Conservation (phyloP, 2,888 invertebrate species). For the Resseliella maxima region DNA sequence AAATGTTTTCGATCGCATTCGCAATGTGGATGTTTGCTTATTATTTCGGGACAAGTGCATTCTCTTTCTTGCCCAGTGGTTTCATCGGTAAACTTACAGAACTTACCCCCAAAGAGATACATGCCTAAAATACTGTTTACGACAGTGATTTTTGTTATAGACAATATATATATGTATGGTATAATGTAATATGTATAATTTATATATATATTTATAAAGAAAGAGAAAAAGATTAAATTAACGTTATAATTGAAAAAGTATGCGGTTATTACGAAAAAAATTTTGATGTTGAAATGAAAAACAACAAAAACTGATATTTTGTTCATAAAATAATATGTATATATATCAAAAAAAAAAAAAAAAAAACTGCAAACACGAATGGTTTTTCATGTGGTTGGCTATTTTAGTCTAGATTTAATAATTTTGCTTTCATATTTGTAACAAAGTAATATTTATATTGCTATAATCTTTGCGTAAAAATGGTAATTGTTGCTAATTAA, state of each 20-base stretch:
- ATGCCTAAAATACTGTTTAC: conserved; percentile 75
- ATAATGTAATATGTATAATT: conserved; percentile 60
- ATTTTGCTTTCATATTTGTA: not conserved
- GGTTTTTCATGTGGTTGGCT: conserved; percentile 21
- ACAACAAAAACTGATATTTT: not conserved
- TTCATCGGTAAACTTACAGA: conserved; percentile 96
- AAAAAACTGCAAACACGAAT: conserved; percentile 25
- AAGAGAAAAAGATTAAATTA: not conserved
- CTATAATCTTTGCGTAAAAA: conserved; percentile 26
- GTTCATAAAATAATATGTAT: not conserved
- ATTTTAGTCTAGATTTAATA: not conserved
- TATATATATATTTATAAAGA: conserved; percentile 55
- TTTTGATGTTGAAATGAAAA: not conserved
- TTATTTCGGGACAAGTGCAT: conserved; percentile 94
- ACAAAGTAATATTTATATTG: not conserved
- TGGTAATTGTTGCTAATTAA: conserved; percentile 39
- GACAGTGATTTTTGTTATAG: not conserved
- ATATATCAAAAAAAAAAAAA: not conserved
- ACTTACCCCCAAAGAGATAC: conserved; percentile 99
- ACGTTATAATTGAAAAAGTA: too few species aligned
- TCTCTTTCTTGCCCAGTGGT: conserved; percentile 80
- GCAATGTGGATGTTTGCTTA: conserved; percentile 88
- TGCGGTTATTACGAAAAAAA: not conserved
- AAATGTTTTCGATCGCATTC: conserved; percentile 98
- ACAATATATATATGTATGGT: conserved; percentile 62